Evolutionary conservation across 2,113 vertebrate genomes (phyloP), one percentile per base, ranked within the genome.

Genomic region (Onychorhynchus coronatus): DNA sequence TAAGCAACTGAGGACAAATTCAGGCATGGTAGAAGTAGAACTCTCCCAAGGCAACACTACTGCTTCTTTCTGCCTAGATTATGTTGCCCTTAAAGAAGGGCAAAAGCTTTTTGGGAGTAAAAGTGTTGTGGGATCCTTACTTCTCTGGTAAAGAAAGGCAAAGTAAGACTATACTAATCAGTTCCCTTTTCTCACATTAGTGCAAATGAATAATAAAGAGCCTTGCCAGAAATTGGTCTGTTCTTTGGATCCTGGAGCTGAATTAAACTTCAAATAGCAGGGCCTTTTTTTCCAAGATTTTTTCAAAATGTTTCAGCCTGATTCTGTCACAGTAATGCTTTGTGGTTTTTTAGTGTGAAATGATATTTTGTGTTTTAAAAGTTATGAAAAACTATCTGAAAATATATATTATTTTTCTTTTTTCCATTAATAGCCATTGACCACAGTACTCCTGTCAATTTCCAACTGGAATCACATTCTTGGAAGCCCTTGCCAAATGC

Each of bases 1-100:
- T 65, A 75, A 81, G 83, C 68, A 92, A 87, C 85, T 61, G 88
- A 93, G 90, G 68, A 93, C 61, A 95, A 87, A 89, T 65, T 89
- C 83, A 82, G 66, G 39, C 42, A 88, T 17, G 52, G 67, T 3
- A 71, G 72, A 93, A 94, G 78, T 33, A 94, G n/a, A 95, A 47
- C 52, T 90, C 70, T 96, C 91, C 68, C 93, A 91, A 75, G 62
- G 25, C 44, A 93, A 80, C n/a, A 75, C 49, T 42, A 41, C 68
- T 47, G 19, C 33, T 88, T 91, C 65, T 74, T 86, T 62, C 52
- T 67, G 35, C 61, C 65, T 65, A 89, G 47, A 87, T 86, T 93
- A 94, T 41, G 44, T 78, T 91, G 49, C 25, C 14, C 52, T 66
- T 73, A 91, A 15, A 72, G 44, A 89, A 74, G 56, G 22, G 44